Evolutionary conservation across 2,888 invertebrate species (phyloP), one percentile per base, ranked within the genome.

Genomic region (Nymphalis polychloros): DNA sequence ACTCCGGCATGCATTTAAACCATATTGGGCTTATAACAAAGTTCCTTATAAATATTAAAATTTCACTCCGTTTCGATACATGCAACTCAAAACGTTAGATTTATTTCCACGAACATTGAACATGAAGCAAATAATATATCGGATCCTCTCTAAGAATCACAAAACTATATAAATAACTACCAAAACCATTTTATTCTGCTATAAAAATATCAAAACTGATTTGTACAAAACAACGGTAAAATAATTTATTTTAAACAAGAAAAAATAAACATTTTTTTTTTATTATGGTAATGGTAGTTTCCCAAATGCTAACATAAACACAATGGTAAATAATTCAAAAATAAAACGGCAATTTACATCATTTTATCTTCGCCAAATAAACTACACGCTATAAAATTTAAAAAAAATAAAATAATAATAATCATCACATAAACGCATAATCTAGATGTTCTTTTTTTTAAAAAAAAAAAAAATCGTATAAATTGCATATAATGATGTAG

Each of bases 221-320:
- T 50, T 50, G 1, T 20, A 50, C n/a, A 20, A 50, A 19, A 50
- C 10, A 8, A 3, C 8, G 10, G 19, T 10, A 50, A 50, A 50
- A 50, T n/a, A 20, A 50, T 19, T 50, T 55, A 53, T 17, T 16
- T 16, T 13, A 19, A 48, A 41, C 10, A 41, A 10, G 13, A 41
- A 41, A 41, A 41, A 23, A 55, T 60, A 46, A 55, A 8, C 7
- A 19, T n/a, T 50, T 50, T 52, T 3, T 23, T 61, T 66, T 0
- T 47, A 41, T 55, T 52, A 62, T 64, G 70, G 68, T 60, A 55
- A 62, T 69, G 66, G 69, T 55, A 68, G 68, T 64, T 64, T 61
- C 17, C 70, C 65, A 70, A 68, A 72, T 72, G 70, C 72, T 72
- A 72, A 72, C 60, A 72, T 72, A 72, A 72, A 68, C 72, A 72